A percentile compares a stretch with the other conserved stretches of the same genome.
Conservation (phyloP, 35 echinoderm and acorn worm genomes). For the Amphiura filiformis region DNA sequence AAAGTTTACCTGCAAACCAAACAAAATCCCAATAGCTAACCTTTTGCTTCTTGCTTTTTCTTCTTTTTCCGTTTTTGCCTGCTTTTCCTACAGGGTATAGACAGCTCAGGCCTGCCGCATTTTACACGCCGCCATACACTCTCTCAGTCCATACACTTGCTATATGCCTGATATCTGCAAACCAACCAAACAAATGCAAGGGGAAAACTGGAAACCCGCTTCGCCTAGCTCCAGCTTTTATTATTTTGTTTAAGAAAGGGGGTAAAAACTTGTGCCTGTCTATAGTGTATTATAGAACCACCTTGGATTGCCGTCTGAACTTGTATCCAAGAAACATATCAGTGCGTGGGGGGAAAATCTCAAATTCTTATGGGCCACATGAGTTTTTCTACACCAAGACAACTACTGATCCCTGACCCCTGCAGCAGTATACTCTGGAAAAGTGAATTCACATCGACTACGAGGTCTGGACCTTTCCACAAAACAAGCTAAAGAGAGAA, state of each 20-base stretch:
- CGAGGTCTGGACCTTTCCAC: too few species aligned
- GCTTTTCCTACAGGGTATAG: not conserved
- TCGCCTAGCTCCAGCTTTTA: conserved; percentile 2
- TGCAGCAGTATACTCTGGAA: not conserved
- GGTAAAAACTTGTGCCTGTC: not conserved
- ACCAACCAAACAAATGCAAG: too few species aligned
- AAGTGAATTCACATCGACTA: too few species aligned
- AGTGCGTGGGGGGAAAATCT: not conserved
- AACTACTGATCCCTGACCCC: not conserved
- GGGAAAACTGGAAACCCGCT: not conserved
- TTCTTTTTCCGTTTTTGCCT: too few species aligned
- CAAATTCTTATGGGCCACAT: not conserved
- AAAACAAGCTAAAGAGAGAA: too few species aligned
- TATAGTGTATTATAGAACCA: not conserved
- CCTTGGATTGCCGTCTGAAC: too few species aligned
- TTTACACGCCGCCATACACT: not conserved
- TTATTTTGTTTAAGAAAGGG: too few species aligned
- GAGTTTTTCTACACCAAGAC: not conserved
- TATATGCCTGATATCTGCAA: too few species aligned
- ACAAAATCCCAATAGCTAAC: not conserved
- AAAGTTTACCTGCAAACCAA: not conserved
- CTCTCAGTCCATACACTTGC: not conserved
- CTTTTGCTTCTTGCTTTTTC: not conserved
- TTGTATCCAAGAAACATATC: too few species aligned
- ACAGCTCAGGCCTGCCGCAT: too few species aligned